These are phyloP conservation scores for Willisornis vidua DNA, from an alignment of 2,113 vertebrate genomes.

Conservation along the genomic window DNA sequence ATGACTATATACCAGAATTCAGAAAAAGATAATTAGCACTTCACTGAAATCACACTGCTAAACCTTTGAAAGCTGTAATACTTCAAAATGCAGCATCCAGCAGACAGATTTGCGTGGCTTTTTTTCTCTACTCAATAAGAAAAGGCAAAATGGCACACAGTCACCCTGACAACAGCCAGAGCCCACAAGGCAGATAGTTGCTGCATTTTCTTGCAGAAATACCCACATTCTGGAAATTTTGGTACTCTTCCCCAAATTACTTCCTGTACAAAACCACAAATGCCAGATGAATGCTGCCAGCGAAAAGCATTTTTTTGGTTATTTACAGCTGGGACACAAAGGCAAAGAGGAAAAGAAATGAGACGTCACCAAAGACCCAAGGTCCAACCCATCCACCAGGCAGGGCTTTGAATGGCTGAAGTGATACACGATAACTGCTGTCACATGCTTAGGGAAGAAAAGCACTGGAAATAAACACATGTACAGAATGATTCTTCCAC, in stretches of 20 bases:
- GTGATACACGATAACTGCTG: neutral
- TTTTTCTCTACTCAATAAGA: neutral
- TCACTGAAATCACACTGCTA: neutral
- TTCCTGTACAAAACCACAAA: neutral
- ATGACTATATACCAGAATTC: neutral
- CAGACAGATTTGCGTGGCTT: neutral
- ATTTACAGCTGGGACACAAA: neutral
- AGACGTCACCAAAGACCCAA: neutral
- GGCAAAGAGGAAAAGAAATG: neutral
- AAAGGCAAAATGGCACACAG: neutral
- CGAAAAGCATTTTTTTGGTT: neutral
- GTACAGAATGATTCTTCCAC: neutral
- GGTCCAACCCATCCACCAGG: neutral
- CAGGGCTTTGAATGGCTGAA: neutral
- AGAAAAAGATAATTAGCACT: neutral
- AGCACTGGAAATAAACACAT: neutral
- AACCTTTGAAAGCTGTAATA: neutral
- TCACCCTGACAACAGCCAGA: constrained; percentile 7
- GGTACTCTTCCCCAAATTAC: neutral
- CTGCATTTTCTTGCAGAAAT: neutral
- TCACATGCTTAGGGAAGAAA: neutral
- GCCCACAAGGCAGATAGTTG: rapidly evolving
- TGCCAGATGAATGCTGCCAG: neutral
- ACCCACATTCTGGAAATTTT: neutral
- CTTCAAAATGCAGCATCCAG: neutral